Conservation (phyloP, 1,140 invertebrate genomes). For the Drosophila punjabiensis region DNA sequence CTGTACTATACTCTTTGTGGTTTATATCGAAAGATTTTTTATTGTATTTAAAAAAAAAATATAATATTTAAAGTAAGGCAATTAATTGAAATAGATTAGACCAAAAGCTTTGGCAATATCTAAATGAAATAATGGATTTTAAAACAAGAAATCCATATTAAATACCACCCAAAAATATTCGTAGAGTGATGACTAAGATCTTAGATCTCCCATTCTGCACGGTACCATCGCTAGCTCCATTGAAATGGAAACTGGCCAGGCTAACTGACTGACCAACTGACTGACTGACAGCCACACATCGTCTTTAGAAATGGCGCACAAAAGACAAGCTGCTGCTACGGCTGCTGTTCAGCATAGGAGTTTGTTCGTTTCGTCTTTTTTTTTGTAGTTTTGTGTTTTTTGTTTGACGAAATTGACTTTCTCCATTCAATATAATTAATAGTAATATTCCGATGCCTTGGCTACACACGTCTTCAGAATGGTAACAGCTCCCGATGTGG, state of each 20-base stretch:
- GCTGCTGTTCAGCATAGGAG: conserved; percentile 53
- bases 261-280: conserved; percentile 53
- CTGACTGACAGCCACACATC: conserved; percentile 62
- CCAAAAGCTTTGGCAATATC: no score
- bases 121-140: no score
- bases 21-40: no score
- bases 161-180: not conserved
- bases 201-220: conserved; percentile 10
- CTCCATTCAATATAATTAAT: conserved; percentile 84
- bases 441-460: conserved; percentile 74
- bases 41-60: not conserved
- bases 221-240: conserved; percentile 41
- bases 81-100: no score
- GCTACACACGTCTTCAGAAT: conserved; percentile 70
- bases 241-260: conserved; percentile 76
- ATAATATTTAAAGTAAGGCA: no score
- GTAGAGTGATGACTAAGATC: not conserved
- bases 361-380: conserved; percentile 23
- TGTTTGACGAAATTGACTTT: conserved; percentile 82
- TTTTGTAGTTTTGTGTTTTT: conserved; percentile 12
- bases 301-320: conserved; percentile 80
- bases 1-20: not conserved
- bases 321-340: conserved; percentile 53
- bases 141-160: no score
- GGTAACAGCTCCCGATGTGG: conserved; percentile 47